Evolutionary conservation across 2,113 vertebrate genomes (phyloP).

Genomic region (Aphelocoma coerulescens): DNA sequence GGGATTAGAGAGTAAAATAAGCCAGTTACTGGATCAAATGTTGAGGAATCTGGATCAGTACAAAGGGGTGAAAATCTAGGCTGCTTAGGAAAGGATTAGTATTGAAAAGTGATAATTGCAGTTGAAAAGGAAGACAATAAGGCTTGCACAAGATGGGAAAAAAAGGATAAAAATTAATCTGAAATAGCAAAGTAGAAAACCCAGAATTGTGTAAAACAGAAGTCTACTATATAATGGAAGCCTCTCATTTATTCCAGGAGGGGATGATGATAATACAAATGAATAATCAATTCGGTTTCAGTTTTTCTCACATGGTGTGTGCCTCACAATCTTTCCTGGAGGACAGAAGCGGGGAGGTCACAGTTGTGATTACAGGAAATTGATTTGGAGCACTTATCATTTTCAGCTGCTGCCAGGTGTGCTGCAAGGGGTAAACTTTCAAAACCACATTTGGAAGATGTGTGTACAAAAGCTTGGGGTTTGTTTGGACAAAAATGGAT

Average conservation of each 20-base stretch:
- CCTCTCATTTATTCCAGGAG: background rate
- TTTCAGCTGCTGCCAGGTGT: background rate
- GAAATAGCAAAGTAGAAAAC: background rate
- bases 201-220: background rate
- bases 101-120: slow-evolving; percentile 16
- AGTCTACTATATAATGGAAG: background rate
- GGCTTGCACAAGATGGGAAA: background rate
- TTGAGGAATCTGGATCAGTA: slow-evolving; percentile 15
- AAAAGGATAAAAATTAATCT: background rate
- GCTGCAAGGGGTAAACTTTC: background rate
- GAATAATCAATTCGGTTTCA: slow-evolving; percentile 33
- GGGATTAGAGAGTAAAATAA: slow-evolving; percentile 27
- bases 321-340: background rate
- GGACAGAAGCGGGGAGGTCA: background rate
- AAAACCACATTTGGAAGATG: background rate
- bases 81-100: slow-evolving; percentile 43
- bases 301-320: background rate
- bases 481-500: background rate
- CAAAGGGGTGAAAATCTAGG: slow-evolving; percentile 34
- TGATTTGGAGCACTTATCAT: background rate
- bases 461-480: background rate
- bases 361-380: background rate
- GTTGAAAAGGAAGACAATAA: slow-evolving; percentile 29
- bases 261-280: background rate
- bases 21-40: slow-evolving; percentile 25